Evolutionary conservation across 2,113 vertebrate genomes (phyloP), one percentile per base, ranked within the genome.

Genomic region (Indicator indicator): DNA sequence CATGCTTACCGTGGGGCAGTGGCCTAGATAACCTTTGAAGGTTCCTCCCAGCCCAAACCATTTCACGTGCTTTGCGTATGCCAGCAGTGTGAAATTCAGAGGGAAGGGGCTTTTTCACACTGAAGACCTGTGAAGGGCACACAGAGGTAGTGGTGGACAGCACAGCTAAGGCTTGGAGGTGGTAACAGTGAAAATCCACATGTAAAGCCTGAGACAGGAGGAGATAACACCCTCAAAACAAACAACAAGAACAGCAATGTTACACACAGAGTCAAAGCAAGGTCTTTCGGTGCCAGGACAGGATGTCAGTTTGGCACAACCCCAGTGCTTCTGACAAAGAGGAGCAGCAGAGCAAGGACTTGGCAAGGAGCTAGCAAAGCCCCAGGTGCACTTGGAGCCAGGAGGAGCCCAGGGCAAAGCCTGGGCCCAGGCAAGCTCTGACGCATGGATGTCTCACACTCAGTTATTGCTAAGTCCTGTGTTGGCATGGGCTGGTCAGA

Each of bases 361-460:
- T 71, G 44, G 89, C 54, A 9, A 81, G 58, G 67, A 79, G 33
- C 46, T 21, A 24, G 52, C 23, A 32, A 18, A 76, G 85, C 89
- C 48, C 48, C 2, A 32, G 46, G 80, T 4, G 1, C 1, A 3
- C 44, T 13, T 1, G 1, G 67, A 86, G 82, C 55, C 64, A 16
- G 54, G 71, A 38, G 74, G 23, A 68, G 38, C 3, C 0, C 16
- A 16, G 81, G 0, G 2, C 8, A 52, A 33, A 63, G 82, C 56
- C 60, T 1, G 2, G 52, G 60, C 7, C 1, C 26, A 15, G 28
- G 26, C 62, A 9, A 48, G 69, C 38, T 70, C 58, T 33, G 54
- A 40, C 48, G 4, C 59, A 1, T 0, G 32, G n/a, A 23, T 13
- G 15, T 20, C 69, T n/a, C 1, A 1, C 9, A 2, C 19, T 72